Base-by-base conservation (phyloP, 2,797 vertebrate genomes). In the Hephaestus fuliginosus region DNA sequence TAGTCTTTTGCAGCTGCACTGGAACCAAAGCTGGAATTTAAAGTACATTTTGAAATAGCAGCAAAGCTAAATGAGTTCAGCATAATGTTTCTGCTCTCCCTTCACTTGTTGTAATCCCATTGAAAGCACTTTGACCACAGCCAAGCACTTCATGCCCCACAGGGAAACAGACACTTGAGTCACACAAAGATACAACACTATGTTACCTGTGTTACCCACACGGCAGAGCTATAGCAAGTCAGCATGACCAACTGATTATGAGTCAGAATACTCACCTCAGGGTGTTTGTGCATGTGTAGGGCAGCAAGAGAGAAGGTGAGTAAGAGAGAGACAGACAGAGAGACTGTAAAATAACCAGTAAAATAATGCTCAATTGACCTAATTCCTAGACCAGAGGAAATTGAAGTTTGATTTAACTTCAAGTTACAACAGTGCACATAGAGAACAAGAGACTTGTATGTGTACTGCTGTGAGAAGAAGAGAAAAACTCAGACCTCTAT, bases 51-150 rank as follows among this genome's bases (percentile, higher is more conserved):
- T 58, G 17, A 25, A 74, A 44, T 22, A 57, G 33, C 44, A 52
- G 61, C 41, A 53, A 52, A 67, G 57, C 36, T 65, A 52, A 74
- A 80, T 70, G 41, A 73, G 69, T 78, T 77, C 51, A 77, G 41
- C 14, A 3, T 36, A 39, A 46, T 72, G 36, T 72, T 70, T 74
- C 48, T 76, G 14, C 53, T 81, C 61, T 60, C 51, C 12, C 2
- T 65, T 49, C 4, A 15, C 43, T 70, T 30, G 39, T 22, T 18
- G 14, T 58, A 76, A 68, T 78, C 33, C 62, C 68, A 46, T 6
- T 48, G 66, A 86, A 68, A 70, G 67, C 69, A 66, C 39, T 69
- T 44, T 74, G 64, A 74, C 79, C 70, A 52, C 74, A 76, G 64
- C 72, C 36, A 49, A 72, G 28, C 84, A 63, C 41, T 63, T 61